Conservation (phyloP, 2,797 vertebrate species). For the Limnodromus scolopaceus region DNA sequence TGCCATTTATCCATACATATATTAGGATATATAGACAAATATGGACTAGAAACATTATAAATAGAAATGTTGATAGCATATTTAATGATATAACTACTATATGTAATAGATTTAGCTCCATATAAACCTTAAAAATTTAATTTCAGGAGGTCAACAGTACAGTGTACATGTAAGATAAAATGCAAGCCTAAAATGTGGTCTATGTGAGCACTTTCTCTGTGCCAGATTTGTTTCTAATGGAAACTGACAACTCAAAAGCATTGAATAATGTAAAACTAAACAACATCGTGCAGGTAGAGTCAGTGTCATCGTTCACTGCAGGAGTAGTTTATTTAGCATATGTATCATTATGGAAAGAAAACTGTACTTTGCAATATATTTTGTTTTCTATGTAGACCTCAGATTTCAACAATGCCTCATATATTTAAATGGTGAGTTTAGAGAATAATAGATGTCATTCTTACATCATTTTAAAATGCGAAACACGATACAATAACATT, state of each 20-base stretch:
- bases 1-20: background rate
- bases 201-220: fast-evolving
- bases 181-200: background rate
- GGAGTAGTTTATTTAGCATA: background rate
- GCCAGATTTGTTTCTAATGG: background rate
- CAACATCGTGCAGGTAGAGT: background rate
- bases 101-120: background rate
- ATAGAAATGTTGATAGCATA: background rate
- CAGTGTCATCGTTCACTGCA: background rate
- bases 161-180: background rate
- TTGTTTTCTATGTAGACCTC: background rate
- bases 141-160: background rate
- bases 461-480: background rate
- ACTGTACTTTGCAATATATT: background rate
- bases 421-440: background rate
- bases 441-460: background rate
- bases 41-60: background rate
- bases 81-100: background rate
- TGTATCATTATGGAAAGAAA: background rate
- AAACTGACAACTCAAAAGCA: background rate
- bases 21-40: background rate
- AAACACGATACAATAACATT: background rate
- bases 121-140: background rate
- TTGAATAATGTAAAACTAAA: background rate
- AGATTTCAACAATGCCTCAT: background rate